Conservation (phyloP, 2,113 vertebrate species). For the Neolamprologus caudopunctatus region DNA sequence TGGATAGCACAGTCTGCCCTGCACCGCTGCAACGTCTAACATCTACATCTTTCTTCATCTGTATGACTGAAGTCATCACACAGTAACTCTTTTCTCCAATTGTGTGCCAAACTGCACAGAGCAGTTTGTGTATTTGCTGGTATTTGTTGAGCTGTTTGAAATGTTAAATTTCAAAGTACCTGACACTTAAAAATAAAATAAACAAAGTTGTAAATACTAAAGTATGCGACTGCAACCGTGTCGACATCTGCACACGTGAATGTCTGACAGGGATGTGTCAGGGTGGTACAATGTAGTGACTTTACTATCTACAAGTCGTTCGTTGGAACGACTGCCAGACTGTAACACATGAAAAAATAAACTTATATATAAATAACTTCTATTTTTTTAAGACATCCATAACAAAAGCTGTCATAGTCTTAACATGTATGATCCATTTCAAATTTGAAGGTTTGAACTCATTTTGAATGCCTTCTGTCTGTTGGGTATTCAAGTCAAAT, state of each 20-base stretch:
- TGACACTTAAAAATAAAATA: neutral
- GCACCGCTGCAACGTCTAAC: neutral
- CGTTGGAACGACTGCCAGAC: neutral
- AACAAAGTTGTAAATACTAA: neutral
- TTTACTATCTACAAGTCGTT: neutral
- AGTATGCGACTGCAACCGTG: rapidly evolving
- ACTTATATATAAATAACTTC: neutral
- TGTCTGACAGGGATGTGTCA: neutral
- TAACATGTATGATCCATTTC: neutral
- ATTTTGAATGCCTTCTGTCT: neutral
- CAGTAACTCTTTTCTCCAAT: neutral
- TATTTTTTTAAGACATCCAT: neutral
- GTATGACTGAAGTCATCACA: neutral
- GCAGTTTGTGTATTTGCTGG: neutral
- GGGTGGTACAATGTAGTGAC: neutral
- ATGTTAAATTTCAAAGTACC: neutral
- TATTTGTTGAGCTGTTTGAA: neutral
- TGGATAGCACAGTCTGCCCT: neutral
- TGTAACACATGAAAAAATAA: neutral
- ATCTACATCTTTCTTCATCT: neutral
- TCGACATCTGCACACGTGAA: neutral
- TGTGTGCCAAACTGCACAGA: neutral
- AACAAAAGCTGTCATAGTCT: neutral
- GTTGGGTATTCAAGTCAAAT: neutral
- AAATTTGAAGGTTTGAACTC: neutral